A percentile compares a stretch with the other conserved stretches of the same genome.
phyloP scores from a whole-genome alignment of 2,797 vertebrate genomes.

The Galagoides demidoff region DNA sequence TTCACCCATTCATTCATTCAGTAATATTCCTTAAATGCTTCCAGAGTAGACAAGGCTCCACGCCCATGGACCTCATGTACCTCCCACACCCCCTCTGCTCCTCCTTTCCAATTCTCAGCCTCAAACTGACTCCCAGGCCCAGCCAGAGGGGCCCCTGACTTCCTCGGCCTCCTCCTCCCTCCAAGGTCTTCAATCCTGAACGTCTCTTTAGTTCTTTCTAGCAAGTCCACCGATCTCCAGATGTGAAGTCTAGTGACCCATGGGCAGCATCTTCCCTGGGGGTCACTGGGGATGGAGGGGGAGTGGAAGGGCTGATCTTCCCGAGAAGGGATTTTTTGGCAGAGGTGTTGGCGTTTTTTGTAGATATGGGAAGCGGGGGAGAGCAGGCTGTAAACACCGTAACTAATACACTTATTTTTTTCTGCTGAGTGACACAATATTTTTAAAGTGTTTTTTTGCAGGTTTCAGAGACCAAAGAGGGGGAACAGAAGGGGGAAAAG shows the following conservation, averaged over 20 bases:
- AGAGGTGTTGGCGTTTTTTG: not conserved
- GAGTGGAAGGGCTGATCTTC: not conserved
- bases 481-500: not conserved
- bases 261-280: not conserved
- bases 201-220: not conserved
- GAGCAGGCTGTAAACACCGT: not conserved
- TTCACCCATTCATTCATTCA: not conserved
- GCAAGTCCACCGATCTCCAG: not conserved
- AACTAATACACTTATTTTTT: not conserved
- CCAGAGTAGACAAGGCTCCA: not conserved
- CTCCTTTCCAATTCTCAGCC: not conserved
- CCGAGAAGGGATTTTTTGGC: not conserved
- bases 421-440: not conserved
- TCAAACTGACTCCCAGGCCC: not conserved
- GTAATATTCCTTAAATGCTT: not conserved
- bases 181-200: not conserved
- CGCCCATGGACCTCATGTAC: not conserved
- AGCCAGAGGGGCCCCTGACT: not conserved
- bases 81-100: too few species aligned
- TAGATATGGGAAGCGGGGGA: not conserved
- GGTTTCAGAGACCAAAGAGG: conserved; percentile 1
- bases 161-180: not conserved
- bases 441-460: not conserved
- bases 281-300: too few species aligned
- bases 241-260: not conserved